Conservation (phyloP, 35 echinoderm and acorn worm genomes). For the Holothuria glaberrima region DNA sequence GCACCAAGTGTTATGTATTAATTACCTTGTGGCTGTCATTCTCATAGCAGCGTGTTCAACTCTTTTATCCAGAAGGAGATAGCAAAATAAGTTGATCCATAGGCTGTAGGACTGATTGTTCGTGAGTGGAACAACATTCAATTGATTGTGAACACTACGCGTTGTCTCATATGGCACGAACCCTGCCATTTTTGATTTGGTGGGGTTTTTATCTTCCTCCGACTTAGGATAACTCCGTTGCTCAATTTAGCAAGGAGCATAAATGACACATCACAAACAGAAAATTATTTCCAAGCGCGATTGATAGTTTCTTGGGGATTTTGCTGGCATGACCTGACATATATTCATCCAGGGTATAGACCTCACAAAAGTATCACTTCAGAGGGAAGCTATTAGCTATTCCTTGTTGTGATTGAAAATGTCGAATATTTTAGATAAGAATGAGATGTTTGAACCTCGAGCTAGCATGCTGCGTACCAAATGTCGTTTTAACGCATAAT, state of each 20-base stretch:
- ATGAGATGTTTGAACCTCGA: no score
- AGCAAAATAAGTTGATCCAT: conserved; percentile 30
- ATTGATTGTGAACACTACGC: conserved; percentile 45
- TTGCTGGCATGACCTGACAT: conserved; percentile 33
- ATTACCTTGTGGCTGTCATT: conserved; percentile 45
- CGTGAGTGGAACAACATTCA: conserved; percentile 47
- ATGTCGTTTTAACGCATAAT: no score
- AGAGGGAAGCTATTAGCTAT: no score
- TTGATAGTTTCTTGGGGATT: conserved; percentile 49
- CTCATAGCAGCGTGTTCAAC: conserved; percentile 25
- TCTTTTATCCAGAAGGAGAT: neutral
- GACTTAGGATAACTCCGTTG: conserved; percentile 28
- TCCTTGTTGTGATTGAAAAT: no score
- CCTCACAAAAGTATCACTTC: neutral
- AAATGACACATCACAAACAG: conserved; percentile 53
- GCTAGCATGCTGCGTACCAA: no score
- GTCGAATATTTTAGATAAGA: no score
- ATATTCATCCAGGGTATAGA: conserved; percentile 35
- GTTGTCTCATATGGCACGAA: conserved; percentile 45
- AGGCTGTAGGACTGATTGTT: neutral
- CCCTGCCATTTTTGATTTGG: conserved; percentile 42
- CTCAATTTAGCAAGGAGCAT: conserved; percentile 52
- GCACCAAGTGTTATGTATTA: conserved; percentile 53
- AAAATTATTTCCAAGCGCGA: conserved; percentile 53
- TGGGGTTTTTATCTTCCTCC: conserved; percentile 16